phyloP scores from a whole-genome alignment of 2,113 vertebrate genomes.

The Takifugu bimaculatus region DNA sequence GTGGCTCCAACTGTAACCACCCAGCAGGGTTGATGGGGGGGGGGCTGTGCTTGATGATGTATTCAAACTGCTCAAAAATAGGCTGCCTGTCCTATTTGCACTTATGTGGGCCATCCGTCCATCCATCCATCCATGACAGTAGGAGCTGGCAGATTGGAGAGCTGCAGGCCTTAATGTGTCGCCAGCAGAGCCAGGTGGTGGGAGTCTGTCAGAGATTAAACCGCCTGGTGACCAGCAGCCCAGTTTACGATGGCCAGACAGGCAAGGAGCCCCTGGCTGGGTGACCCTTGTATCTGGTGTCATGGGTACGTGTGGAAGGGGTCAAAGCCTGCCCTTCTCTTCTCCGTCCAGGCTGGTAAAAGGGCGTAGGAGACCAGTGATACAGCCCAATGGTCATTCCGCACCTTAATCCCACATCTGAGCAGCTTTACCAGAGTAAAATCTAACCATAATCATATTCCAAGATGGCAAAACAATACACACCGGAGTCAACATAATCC shows the following conservation, averaged over 20 bases:
- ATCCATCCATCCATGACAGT: constrained; percentile 31
- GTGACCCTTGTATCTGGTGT: constrained; percentile 49
- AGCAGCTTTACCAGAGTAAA: background rate
- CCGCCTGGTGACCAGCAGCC: constrained; percentile 55
- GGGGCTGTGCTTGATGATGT: background rate
- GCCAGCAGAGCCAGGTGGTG: constrained; percentile 69
- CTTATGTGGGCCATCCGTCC: background rate
- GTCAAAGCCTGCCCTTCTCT: constrained; percentile 32
- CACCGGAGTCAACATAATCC: background rate
- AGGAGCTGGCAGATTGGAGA: constrained; percentile 51
- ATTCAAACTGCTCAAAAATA: constrained; percentile 3
- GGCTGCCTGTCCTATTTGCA: background rate
- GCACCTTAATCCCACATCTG: background rate
- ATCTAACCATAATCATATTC: background rate
- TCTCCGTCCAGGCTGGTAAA: background rate
- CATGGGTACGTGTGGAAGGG: constrained; percentile 23
- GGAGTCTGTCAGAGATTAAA: constrained; percentile 69
- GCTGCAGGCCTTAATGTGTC: constrained; percentile 38
- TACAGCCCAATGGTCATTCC: background rate
- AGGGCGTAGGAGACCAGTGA: constrained; percentile 7
- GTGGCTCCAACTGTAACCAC: constrained; percentile 10
- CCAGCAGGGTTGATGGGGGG: constrained; percentile 18
- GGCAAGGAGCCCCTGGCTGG: constrained; percentile 48
- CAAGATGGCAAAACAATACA: constrained; percentile 1
- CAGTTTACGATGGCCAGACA: constrained; percentile 42